phyloP scores from a whole-genome alignment of 2,113 vertebrate species.

The Macroglossus sobrinus region DNA sequence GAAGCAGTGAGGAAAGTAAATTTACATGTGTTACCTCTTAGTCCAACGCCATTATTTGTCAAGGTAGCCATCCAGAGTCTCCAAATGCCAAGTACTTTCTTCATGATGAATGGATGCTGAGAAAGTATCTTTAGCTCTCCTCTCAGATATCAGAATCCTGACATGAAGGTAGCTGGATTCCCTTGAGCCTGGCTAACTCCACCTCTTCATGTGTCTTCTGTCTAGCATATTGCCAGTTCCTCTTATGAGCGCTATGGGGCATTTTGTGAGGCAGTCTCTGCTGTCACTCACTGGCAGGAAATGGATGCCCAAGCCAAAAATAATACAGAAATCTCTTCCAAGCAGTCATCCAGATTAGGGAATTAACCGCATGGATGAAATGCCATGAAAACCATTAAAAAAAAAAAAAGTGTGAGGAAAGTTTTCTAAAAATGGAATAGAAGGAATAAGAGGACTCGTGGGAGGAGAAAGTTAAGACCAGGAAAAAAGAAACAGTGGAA shows the following conservation, averaged over 20 bases:
- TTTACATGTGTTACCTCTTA: constrained; percentile 56
- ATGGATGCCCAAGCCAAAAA: constrained; percentile 39
- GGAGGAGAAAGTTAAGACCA: not conserved
- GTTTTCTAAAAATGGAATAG: constrained; percentile 24
- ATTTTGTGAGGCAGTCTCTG: not conserved
- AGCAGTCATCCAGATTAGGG: constrained; percentile 17
- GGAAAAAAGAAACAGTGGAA: not conserved
- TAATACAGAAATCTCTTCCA: constrained; percentile 10
- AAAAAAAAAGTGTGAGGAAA: not conserved
- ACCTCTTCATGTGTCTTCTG: not conserved
- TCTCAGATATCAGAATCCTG: not conserved
- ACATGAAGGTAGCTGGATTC: not conserved
- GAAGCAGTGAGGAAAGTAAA: not conserved
- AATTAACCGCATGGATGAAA: constrained; percentile 12
- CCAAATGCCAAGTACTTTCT: not conserved
- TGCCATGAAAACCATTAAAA: not conserved
- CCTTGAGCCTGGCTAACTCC: constrained; percentile 9
- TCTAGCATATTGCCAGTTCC: constrained; percentile 21
- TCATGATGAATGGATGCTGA: constrained; percentile 33
- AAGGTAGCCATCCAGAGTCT: constrained; percentile 35
- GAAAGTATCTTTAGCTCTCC: constrained; percentile 59
- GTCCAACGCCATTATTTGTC: constrained; percentile 36
- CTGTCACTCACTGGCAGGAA: constrained; percentile 46
- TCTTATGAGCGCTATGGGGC: not conserved
- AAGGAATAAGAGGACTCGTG: constrained; percentile 1